phyloP scores from a whole-genome alignment of 2,113 vertebrate species.

The Callaeas wilsoni region DNA sequence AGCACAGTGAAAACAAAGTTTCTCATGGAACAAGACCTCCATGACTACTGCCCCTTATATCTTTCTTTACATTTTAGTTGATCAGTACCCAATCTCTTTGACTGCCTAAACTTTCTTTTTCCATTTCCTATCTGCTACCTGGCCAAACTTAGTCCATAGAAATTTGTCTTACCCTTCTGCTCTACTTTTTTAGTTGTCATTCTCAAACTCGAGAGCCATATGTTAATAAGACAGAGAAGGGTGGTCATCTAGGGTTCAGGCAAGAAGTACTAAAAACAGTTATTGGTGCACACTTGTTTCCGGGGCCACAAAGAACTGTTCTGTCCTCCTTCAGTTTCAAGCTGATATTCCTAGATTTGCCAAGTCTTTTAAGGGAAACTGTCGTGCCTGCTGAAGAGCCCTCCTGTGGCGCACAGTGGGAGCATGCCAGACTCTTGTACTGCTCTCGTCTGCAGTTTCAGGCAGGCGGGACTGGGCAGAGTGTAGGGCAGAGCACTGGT shows the following conservation, averaged over 20 bases:
- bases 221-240: not conserved
- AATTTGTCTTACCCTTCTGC: not conserved
- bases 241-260: not conserved
- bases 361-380: not conserved
- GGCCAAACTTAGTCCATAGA: not conserved
- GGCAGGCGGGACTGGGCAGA: not conserved
- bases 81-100: not conserved
- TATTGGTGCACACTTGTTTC: not conserved
- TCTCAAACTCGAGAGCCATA: not conserved
- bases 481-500: not conserved
- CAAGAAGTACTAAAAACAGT: not conserved
- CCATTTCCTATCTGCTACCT: not conserved
- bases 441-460: not conserved
- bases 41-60: not conserved
- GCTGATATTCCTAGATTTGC: not conserved
- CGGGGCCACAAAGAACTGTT: not conserved
- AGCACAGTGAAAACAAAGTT: not conserved
- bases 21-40: not conserved
- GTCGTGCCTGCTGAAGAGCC: not conserved
- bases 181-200: not conserved
- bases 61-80: not conserved
- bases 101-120: not conserved
- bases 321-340: not conserved
- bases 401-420: not conserved
- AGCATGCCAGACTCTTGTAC: accelerated